Evolutionary conservation across 2,888 invertebrate species (phyloP).

Genomic region (Diabrotica balteata): DNA sequence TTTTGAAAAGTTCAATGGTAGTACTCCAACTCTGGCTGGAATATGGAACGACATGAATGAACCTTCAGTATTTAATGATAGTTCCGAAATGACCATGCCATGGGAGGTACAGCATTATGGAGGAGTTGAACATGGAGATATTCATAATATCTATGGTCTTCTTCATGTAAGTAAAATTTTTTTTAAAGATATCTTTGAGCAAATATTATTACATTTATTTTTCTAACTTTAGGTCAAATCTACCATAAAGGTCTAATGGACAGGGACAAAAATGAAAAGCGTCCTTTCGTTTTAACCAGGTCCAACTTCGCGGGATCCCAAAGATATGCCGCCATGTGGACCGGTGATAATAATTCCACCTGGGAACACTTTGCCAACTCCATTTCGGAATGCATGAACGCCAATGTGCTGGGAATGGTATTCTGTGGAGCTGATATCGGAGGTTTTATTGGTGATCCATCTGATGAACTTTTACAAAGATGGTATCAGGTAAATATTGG

Average conservation of each 20-base stretch:
- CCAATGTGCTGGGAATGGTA: slow-evolving; percentile 79
- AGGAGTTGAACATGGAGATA: slow-evolving; percentile 87
- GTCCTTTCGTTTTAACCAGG: slow-evolving; percentile 91
- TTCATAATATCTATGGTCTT: slow-evolving; percentile 92
- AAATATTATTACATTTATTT: not conserved
- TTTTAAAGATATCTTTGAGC: too few relatives aligned
- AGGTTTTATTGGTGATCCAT: slow-evolving; percentile 95
- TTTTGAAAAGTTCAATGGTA: slow-evolving; percentile 69
- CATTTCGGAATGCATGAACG: slow-evolving; percentile 86
- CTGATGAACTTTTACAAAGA: slow-evolving; percentile 84
- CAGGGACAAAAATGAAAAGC: slow-evolving; percentile 64
- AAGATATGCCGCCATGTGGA: slow-evolving; percentile 92
- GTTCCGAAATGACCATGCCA: slow-evolving; percentile 83
- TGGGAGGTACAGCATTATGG: slow-evolving; percentile 63
- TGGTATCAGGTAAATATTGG: slow-evolving; percentile 64
- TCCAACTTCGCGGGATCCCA: slow-evolving; percentile 93
- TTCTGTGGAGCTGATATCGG: slow-evolving; percentile 96
- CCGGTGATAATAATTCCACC: slow-evolving; percentile 93
- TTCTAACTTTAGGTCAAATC: slow-evolving; percentile 63
- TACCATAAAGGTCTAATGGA: slow-evolving; percentile 68
- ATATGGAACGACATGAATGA: slow-evolving; percentile 99
- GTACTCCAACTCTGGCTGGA: slow-evolving; percentile 76
- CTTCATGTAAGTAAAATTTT: slow-evolving; percentile 47
- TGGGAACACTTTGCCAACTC: slow-evolving; percentile 89
- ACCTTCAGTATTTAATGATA: slow-evolving; percentile 88